A percentile compares a stretch with the other conserved stretches of the same genome.
Evolutionary conservation across 2,888 invertebrate species (phyloP).

Genomic region (Mimachlamys varia): DNA sequence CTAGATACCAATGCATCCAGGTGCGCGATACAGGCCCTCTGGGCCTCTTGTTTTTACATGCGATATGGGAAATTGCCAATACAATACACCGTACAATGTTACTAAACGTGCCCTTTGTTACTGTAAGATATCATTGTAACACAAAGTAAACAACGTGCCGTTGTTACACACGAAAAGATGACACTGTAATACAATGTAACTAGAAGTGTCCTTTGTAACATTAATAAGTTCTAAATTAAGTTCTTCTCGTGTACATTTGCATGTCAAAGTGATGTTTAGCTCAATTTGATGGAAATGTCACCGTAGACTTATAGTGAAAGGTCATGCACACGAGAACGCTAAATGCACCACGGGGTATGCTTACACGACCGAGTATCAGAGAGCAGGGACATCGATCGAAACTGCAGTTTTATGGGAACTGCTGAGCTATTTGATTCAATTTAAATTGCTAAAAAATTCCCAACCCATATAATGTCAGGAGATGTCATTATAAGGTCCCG

Average conservation of each 20-base stretch:
- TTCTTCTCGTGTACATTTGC: slow-evolving; percentile 19
- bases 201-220: not conserved
- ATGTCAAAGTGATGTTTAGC: not conserved
- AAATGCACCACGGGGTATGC: not conserved
- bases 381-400: not conserved
- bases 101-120: not conserved
- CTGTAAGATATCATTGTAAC: too few species aligned
- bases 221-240: slow-evolving; percentile 18
- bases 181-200: too few species aligned
- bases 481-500: not conserved
- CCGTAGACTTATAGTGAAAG: slow-evolving; percentile 6
- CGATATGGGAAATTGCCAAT: too few species aligned
- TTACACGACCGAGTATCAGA: not conserved
- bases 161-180: too few species aligned
- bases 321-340: slow-evolving; percentile 11
- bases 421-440: slow-evolving; percentile 1
- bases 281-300: slow-evolving; percentile 21
- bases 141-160: too few species aligned
- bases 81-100: too few species aligned
- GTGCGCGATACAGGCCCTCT: too few species aligned
- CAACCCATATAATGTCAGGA: not conserved
- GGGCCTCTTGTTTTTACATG: too few species aligned
- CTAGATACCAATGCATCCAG: too few species aligned
- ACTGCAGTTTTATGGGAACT: not conserved
- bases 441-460: not conserved